These are phyloP conservation scores for Zygogramma bicolorata DNA, from an alignment of 2,888 invertebrate genomes.

Conservation along the genomic window DNA sequence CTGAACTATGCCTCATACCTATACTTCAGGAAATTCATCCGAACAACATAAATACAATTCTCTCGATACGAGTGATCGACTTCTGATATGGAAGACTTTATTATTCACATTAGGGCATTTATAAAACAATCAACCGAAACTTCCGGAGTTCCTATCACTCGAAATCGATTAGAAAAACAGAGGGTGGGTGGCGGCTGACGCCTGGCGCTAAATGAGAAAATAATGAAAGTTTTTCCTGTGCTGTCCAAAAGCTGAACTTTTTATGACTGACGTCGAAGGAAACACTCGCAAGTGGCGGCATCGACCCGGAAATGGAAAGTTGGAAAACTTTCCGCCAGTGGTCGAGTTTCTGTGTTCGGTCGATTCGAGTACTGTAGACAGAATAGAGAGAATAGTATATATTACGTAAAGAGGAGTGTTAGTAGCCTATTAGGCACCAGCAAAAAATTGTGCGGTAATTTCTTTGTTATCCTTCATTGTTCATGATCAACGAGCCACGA, in stretches of 20 bases:
- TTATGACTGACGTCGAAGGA: conserved; percentile 22
- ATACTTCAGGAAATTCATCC: not conserved
- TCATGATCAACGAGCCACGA: too few relatives aligned
- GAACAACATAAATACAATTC: not conserved
- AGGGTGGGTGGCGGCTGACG: conserved; percentile 13
- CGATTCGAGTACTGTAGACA: too few relatives aligned
- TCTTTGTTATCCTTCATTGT: too few relatives aligned
- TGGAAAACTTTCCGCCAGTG: not conserved
- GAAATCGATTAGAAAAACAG: conserved; percentile 19
- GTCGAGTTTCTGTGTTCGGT: not conserved
- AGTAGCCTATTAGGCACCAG: too few relatives aligned
- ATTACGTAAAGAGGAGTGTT: too few relatives aligned
- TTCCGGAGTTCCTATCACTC: conserved; percentile 30
- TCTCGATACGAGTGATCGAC: conserved; percentile 12
- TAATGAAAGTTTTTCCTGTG: conserved; percentile 29
- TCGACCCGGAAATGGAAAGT: conserved; percentile 11
- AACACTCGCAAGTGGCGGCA: conserved; percentile 16
- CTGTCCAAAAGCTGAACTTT: conserved; percentile 33
- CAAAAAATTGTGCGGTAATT: too few relatives aligned
- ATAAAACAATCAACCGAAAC: conserved; percentile 30
- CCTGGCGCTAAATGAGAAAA: conserved; percentile 28
- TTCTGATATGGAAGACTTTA: conserved; percentile 16
- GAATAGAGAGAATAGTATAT: too few relatives aligned
- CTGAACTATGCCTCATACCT: too few relatives aligned
- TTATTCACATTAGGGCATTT: conserved; percentile 23